These are phyloP conservation scores for Pterocles orientalis DNA, from an alignment of 2,113 vertebrate genomes.

Conservation along the genomic window DNA sequence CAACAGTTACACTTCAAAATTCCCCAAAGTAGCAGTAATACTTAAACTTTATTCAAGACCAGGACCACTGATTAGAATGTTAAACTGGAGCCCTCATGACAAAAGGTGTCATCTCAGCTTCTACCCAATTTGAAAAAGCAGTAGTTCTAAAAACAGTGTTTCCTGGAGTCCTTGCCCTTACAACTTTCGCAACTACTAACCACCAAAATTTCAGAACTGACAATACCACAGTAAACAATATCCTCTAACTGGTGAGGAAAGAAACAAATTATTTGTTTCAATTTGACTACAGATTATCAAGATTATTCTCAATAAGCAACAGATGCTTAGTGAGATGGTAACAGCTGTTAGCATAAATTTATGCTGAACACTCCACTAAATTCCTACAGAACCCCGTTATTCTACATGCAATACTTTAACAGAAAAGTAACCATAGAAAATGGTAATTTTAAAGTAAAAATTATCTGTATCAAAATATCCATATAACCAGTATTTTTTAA, in stretches of 20 bases:
- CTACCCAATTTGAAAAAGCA: not conserved
- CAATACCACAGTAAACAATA: not conserved
- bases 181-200: not conserved
- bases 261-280: not conserved
- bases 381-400: not conserved
- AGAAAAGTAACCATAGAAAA: not conserved
- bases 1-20: not conserved
- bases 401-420: not conserved
- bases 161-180: not conserved
- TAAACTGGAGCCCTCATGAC: not conserved
- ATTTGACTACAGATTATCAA: not conserved
- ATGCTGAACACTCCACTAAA: not conserved
- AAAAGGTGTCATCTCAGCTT: not conserved
- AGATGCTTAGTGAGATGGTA: not conserved
- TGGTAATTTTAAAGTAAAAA: not conserved
- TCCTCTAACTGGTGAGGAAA: not conserved
- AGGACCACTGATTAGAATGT: fast-evolving
- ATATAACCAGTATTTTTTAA: not conserved
- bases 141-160: not conserved
- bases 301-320: not conserved
- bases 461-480: not conserved
- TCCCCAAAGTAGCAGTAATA: not conserved
- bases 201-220: not conserved
- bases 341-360: not conserved
- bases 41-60: not conserved